Base-by-base conservation (phyloP, 2,113 vertebrate species). In the Gadus macrocephalus region DNA sequence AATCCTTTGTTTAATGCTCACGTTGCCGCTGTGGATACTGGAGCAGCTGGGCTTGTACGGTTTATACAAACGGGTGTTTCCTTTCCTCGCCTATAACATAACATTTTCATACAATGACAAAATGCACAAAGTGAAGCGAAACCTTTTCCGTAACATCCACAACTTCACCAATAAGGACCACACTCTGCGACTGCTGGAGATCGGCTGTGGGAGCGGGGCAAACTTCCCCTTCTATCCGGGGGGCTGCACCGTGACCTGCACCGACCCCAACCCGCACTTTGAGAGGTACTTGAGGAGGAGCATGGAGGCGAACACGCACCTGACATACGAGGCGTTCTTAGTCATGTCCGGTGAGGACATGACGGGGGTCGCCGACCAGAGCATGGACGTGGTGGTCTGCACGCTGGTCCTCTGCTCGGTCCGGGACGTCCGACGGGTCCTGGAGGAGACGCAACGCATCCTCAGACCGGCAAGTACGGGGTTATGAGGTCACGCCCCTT, bases 361-460 rank as follows among this genome's bases (percentile, higher is more conserved):
- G 88, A 20, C 2, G 2, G 79, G 73, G 2, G 86, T 95, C 49
- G 35, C 75, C 8, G 92, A 93, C 1, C 73, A 73, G 1, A 94
- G 93, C 0, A 67, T 95, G 85, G 96, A 97, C 0, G 95, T 84
- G 0, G 92, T 94, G 2, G 86, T 96, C 27, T 87, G 91, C 69
- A 95, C 95, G 0, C 17, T 96, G 75, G 93, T 96, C 4, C 91
- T 95, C 1, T 96, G 96, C 70, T 93, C 93, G 0, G 94, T 95
- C n/a, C 2, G 1, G 0, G 80, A 81, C 0, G 77, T 84, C 0
- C 72, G 12, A 14, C 22, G 8, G 7, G 91, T 93, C 64, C 84
- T 96, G 25, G 81, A 70, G 63, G 95, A 97, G 64, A 84, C 75
- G 3, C 79, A 78, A 1, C 89, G 94, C 3, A 82, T 95, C 25